Evolutionary conservation across 2,888 invertebrate genomes (phyloP), one percentile per base, ranked within the genome.

Genomic region (Platycnemis pennipes): DNA sequence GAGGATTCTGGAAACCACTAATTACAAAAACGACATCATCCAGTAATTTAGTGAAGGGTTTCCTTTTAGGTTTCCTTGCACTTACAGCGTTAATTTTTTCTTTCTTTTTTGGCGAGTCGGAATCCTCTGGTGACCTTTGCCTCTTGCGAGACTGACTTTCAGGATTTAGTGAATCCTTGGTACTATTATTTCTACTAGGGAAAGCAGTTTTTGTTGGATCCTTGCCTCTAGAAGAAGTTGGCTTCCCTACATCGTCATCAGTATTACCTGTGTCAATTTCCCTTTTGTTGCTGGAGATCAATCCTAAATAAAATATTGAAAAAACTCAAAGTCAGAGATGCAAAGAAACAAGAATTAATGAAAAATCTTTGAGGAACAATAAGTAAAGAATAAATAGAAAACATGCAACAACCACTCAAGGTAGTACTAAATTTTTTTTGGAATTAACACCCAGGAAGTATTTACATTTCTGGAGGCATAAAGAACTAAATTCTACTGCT

Each of bases 1-100:
- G 97, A 7, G 99, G 99, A 97, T 99, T 98, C 97, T 98, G 97
- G 96, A 98, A 99, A 0, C 99, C 99, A 96, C 99, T 99, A 95
- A 99, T 97, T n/a, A 98, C 98, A 96, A 99, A 97, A 94, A 97
- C 97, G 5, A 98, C 98, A 94, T 97, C 98, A 22, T 97, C 96
- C 95, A 99, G 96, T 53, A 98, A 96, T 95, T 97, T 96, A 95
- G 97, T 96, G 95, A 98, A 98, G 0, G 97, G 97, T 95, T 97
- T 97, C 26, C 95, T 95, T 46, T 95, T 94, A 56, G 22, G 56
- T 88, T 94, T 95, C 44, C 88, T 94, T 94, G 95, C 44, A 8
- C 94, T 91, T 19, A 85, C 46, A 0, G 69, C 46, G 53, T 95
- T 95, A 11, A 95, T 95, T 77, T 95, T 95, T 26, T 95, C 95